Evolutionary conservation across 2,888 invertebrate species (phyloP).

Genomic region (Pocota personata): DNA sequence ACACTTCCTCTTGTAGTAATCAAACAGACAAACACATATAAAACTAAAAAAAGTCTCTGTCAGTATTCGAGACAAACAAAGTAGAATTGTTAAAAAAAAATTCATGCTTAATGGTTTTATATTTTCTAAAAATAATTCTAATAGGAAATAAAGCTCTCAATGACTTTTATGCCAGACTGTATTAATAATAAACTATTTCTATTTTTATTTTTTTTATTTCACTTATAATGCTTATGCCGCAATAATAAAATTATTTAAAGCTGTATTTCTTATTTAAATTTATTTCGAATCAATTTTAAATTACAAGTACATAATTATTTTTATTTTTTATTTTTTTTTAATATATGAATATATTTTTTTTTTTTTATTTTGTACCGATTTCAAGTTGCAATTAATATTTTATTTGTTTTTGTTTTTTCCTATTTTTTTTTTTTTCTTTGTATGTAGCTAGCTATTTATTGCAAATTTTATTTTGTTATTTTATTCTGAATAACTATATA

Average conservation of each 20-base stretch:
- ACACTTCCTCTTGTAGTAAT: too few species aligned
- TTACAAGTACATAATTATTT: slow-evolving; percentile 32
- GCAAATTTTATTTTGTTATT: slow-evolving; percentile 12
- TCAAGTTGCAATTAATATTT: slow-evolving; percentile 69
- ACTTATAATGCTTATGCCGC: slow-evolving; percentile 55
- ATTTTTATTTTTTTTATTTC: slow-evolving; percentile 13
- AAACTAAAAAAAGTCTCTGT: too few species aligned
- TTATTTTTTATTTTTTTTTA: not conserved
- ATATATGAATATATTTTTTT: slow-evolving; percentile 21
- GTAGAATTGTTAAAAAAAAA: too few species aligned
- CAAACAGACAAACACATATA: too few species aligned
- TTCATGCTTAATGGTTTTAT: too few species aligned
- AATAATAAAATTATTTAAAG: slow-evolving; percentile 71
- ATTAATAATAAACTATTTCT: slow-evolving; percentile 3
- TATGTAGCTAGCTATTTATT: slow-evolving; percentile 67
- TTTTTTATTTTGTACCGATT: slow-evolving; percentile 68
- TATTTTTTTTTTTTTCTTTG: slow-evolving; percentile 24
- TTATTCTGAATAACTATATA: slow-evolving; percentile 23
- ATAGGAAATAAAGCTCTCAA: not conserved
- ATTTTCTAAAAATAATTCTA: not conserved
- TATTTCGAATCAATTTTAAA: slow-evolving; percentile 49
- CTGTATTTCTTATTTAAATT: slow-evolving; percentile 52
- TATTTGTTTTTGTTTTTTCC: slow-evolving; percentile 14
- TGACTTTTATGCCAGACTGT: slow-evolving; percentile 41
- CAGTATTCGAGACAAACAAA: too few species aligned